Base-by-base conservation (phyloP, 2,888 invertebrate species). In the Xiphydria camelus region DNA sequence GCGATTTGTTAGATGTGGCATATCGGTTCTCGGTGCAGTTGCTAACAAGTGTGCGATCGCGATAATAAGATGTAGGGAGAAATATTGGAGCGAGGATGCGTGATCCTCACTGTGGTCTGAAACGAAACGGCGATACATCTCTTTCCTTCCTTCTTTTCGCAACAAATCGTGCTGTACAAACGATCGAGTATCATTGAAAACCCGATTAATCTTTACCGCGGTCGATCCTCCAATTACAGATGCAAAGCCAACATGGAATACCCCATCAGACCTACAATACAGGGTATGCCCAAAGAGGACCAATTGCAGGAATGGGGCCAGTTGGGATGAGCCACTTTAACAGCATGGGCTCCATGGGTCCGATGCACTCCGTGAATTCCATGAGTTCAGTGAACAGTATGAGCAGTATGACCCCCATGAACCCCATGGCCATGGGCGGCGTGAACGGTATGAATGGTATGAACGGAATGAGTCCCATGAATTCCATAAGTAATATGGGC, bases 241-340 rank as follows among this genome's bases (percentile, higher is more conserved):
- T 85, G 82, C 83, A 84, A 77, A 82, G 79, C 76, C 82, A 74
- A 77, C 79, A 83, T 80, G 82, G 72, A 54, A 70, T 73, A 52
- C 61, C 68, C 53, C 72, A 71, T 49, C 71, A 70, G 52, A 57
- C 66, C 31, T 73, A 73, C 55, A 67, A 66, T 37, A 61, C 65
- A 25, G 71, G 68, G 44, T 69, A 71, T 53, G 63, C 63, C 47
- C 73, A 68, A 59, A 62, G 64, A 55, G 68, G 66, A 62, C 70
- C 71, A 59, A 73, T 67, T 68, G 64, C 68, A 36, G 68, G 85
- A 75, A 84, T 85, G 83, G 83, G 83, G 46, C 81, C 85, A 61
- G 80, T 80, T 63, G 85, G 84, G 70, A 86, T 84, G 83, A 82
- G 80, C 55, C 82, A 82, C 57, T 83, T 84, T 69, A 82, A 80